Conservation (phyloP, 2,113 vertebrate species). For the Esox niger region DNA sequence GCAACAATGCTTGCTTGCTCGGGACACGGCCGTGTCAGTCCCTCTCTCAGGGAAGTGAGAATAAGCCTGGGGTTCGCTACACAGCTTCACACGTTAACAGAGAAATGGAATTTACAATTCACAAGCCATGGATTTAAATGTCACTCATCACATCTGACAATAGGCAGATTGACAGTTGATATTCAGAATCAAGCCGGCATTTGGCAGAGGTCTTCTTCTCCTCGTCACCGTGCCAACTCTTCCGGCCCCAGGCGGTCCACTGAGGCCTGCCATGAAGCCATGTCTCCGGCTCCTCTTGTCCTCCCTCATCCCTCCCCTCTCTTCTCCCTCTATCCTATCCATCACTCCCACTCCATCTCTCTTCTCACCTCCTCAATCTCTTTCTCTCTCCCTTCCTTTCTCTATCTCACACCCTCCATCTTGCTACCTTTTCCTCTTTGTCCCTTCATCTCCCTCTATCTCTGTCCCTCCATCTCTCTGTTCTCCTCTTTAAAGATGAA, state of each 20-base stretch:
- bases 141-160: constrained; percentile 39
- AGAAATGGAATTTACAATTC: constrained; percentile 20
- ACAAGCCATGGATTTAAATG: constrained; percentile 46
- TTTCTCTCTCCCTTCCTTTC: not conserved
- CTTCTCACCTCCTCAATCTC: not conserved
- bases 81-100: constrained; percentile 15
- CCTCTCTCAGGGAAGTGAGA: no score
- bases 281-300: not conserved
- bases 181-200: constrained; percentile 47
- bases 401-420: not conserved
- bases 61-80: no score
- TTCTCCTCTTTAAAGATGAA: not conserved
- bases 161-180: constrained; percentile 38
- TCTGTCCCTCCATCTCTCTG: not conserved
- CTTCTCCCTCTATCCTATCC: not conserved
- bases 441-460: not conserved
- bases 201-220: constrained; percentile 2
- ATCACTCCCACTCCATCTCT: not conserved
- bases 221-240: not conserved
- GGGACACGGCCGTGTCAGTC: no score
- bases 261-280: not conserved
- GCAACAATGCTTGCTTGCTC: no score
- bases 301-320: not conserved
- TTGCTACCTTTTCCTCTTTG: not conserved
- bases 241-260: not conserved